These are phyloP conservation scores for Isotomurus palustris DNA, from an alignment of 2,888 invertebrate genomes.

Conservation along the genomic window DNA sequence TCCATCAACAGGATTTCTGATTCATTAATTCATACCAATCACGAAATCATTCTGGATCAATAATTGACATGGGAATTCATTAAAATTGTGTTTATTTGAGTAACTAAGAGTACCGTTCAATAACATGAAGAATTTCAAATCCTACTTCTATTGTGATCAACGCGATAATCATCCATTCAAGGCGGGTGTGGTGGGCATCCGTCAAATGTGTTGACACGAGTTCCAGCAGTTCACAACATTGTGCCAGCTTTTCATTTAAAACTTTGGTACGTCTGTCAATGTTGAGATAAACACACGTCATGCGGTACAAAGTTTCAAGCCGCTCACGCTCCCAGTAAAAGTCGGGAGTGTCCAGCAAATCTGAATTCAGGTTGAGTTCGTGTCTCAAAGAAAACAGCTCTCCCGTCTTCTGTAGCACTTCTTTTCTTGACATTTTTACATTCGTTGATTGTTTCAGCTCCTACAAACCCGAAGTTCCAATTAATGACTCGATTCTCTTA, in stretches of 20 bases:
- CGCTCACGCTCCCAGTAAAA: conserved; percentile 97
- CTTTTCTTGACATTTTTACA: conserved; percentile 64
- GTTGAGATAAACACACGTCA: conserved; percentile 76
- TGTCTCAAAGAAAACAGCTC: conserved; percentile 85
- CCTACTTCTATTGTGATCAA: conserved; percentile 92
- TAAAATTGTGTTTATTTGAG: background rate
- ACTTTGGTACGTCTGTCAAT: conserved; percentile 82
- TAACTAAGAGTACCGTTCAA: conserved; percentile 57
- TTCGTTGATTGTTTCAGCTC: conserved; percentile 70
- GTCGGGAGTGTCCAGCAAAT: conserved; percentile 90
- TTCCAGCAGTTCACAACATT: conserved; percentile 88
- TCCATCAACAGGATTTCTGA: too few relatives aligned
- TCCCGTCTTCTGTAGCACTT: conserved; percentile 74
- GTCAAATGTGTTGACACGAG: conserved; percentile 82
- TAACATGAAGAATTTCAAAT: conserved; percentile 74
- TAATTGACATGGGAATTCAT: background rate
- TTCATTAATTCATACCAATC: background rate
- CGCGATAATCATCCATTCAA: conserved; percentile 97
- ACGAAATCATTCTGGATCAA: too few relatives aligned
- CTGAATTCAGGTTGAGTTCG: conserved; percentile 86
- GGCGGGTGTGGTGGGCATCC: conserved; percentile 83
- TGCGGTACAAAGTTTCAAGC: conserved; percentile 76
- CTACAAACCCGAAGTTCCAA: conserved; percentile 46
- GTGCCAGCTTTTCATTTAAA: conserved; percentile 90
- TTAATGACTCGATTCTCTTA: too few relatives aligned